These are phyloP conservation scores for Carduelis carduelis DNA, from an alignment of 2,797 vertebrate genomes.

Conservation along the genomic window DNA sequence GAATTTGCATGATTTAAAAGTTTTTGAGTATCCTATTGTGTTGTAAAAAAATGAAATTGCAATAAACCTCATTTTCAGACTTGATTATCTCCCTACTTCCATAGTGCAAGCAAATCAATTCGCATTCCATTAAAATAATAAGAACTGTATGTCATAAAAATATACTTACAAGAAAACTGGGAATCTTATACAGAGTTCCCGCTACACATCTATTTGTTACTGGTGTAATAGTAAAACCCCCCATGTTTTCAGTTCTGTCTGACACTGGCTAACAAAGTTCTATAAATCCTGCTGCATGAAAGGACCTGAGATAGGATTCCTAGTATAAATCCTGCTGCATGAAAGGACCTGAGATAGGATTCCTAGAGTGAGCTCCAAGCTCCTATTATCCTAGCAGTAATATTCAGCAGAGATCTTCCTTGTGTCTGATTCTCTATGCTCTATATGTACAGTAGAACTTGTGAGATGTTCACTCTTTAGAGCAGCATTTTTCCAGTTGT, in stretches of 20 bases:
- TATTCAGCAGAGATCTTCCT: not conserved
- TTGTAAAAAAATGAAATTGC: conserved; percentile 47
- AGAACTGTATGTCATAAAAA: conserved; percentile 11
- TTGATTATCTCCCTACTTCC: not conserved
- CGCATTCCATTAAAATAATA: conserved; percentile 58
- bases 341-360: not conserved
- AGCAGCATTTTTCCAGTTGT: not conserved
- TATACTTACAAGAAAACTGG: conserved; percentile 1
- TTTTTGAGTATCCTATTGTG: conserved; percentile 23
- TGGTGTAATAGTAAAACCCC: not conserved
- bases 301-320: not conserved
- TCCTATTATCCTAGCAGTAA: not conserved
- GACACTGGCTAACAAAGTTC: not conserved
- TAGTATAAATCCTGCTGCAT: not conserved
- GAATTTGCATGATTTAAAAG: conserved; percentile 31
- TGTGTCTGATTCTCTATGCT: not conserved
- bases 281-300: not conserved
- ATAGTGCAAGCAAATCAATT: conserved; percentile 48
- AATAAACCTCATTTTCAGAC: conserved; percentile 23
- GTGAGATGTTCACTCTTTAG: not conserved
- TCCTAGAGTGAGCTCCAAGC: not conserved
- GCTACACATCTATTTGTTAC: not conserved
- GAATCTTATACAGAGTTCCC: not conserved
- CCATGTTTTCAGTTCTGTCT: not conserved
- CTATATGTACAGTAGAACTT: not conserved